phyloP scores from a whole-genome alignment of 2,113 vertebrate species.

The Plectropomus leopardus region DNA sequence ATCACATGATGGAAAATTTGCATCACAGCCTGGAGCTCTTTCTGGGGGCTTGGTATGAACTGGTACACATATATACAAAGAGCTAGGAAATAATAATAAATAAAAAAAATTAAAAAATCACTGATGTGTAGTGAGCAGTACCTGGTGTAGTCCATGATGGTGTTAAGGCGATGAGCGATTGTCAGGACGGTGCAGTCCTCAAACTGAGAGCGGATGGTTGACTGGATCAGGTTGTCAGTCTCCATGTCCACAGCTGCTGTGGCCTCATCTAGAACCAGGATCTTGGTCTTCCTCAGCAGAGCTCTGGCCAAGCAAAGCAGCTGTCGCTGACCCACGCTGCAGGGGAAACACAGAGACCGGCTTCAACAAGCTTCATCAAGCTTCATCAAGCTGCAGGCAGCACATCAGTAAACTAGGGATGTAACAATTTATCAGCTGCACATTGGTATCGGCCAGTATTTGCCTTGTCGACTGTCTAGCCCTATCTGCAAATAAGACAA shows the following conservation, averaged over 20 bases:
- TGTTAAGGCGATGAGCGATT: constrained; percentile 95
- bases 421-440: no score
- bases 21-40: no score
- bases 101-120: no score
- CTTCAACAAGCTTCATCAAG: background rate
- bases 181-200: constrained; percentile 94
- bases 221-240: constrained; percentile 95
- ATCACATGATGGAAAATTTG: no score
- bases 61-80: background rate
- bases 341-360: background rate
- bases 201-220: constrained; percentile 94
- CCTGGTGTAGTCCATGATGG: constrained; percentile 97
- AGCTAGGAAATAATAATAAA: no score
- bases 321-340: constrained; percentile 94
- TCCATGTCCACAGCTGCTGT: constrained; percentile 97
- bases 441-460: no score
- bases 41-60: no score
- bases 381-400: background rate
- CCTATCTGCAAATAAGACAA: no score
- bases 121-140: constrained; percentile 56
- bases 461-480: no score
- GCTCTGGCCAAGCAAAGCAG: constrained; percentile 95
- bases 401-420: background rate
- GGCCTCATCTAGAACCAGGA: constrained; percentile 96
- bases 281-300: constrained; percentile 94